A percentile compares a stretch with the other conserved stretches of the same genome.
Conservation (phyloP, 2,113 vertebrate genomes). For the Hemiprocne comata region DNA sequence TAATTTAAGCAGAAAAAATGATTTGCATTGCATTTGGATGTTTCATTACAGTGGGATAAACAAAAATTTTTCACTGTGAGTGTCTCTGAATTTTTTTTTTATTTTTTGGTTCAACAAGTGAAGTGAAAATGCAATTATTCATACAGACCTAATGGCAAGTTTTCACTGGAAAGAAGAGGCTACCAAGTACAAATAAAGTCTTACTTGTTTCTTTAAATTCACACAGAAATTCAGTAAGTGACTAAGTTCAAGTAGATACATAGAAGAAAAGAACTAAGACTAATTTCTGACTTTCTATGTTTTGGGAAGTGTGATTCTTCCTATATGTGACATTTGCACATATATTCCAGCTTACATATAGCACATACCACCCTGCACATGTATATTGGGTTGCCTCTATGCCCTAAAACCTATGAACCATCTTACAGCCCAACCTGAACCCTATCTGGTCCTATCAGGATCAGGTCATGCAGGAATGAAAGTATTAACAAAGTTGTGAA, state of each 20-base stretch:
- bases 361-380: background rate
- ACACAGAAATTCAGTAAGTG: background rate
- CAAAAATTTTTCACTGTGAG: background rate
- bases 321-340: background rate
- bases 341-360: background rate
- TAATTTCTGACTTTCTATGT: background rate
- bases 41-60: background rate
- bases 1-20: background rate
- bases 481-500: background rate
- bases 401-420: background rate
- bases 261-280: background rate
- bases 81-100: background rate
- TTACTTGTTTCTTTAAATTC: background rate
- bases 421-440: background rate
- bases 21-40: background rate
- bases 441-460: background rate
- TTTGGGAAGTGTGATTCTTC: background rate
- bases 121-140: slow-evolving; percentile 2
- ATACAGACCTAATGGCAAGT: background rate
- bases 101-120: background rate
- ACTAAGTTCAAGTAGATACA: background rate
- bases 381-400: background rate
- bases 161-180: background rate
- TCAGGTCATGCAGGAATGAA: background rate
- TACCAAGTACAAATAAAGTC: background rate